Evolutionary conservation across 2,797 vertebrate species (phyloP), one percentile per base, ranked within the genome.

Genomic region (Fratercula arctica): DNA sequence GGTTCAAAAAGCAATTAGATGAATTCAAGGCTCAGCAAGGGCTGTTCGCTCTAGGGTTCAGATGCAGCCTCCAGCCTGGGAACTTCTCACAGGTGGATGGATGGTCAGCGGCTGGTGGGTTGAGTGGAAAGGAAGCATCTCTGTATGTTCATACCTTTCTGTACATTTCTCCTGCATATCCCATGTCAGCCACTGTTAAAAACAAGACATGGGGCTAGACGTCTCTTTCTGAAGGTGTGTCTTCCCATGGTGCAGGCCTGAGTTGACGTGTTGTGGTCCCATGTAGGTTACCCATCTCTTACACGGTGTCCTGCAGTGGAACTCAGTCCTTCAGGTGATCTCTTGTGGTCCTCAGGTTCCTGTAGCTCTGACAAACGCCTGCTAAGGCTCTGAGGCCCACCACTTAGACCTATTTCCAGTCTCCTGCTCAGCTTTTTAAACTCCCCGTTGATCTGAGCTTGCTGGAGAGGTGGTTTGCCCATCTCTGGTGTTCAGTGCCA

Each of bases 261-360:
- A 51, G 19, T 24, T 57, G 48, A 7, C 0, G 0, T 14, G 17
- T 70, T 86, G 14, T 29, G 31, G n/a, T 59, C 14, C 37, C 0
- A 0, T 43, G 37, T n/a, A 39, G 39, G 11, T 64, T 14, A 43
- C 28, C 24, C 10, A n/a, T 26, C n/a, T 64, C n/a, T 53, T 29
- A 68, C 8, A 12, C 0, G 1, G 26, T 43, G 39, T 64, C 29
- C 19, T 83, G 33, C 37, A 37, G 43, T 21, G 18, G 23, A 6
- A 10, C 43, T 50, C 28, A 17, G 48, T 51, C 57, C 33, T 66
- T 64, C n/a, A 37, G 33, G 43, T 51, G 43, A 15, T 31, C 8
- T 7, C 18, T 41, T 12, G n/a, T 39, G 29, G 46, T 43, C 35
- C 21, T 9, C 15, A 9, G 1, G 11, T 53, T 25, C 45, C 5